phyloP scores from a whole-genome alignment of 53 echinoderm and acorn worm genomes.

The Luidia sarsii region DNA sequence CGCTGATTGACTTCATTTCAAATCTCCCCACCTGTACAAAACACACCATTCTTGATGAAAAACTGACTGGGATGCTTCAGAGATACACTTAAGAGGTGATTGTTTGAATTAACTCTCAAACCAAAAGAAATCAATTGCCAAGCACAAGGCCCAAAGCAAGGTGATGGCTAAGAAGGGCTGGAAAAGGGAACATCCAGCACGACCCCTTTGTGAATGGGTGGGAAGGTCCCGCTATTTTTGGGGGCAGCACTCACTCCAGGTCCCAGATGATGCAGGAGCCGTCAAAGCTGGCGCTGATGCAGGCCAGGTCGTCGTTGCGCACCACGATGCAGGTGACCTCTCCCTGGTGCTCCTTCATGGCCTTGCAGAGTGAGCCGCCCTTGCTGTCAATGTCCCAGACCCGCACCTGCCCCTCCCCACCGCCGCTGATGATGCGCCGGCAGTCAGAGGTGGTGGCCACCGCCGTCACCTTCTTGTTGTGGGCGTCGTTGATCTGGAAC shows the following conservation, averaged over 20 bases:
- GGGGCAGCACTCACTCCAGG: conserved; percentile 67
- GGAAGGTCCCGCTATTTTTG: too few relatives aligned
- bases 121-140: too few relatives aligned
- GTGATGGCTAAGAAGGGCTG: too few relatives aligned
- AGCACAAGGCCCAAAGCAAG: too few relatives aligned
- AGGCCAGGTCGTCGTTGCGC: conserved; percentile 71
- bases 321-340: conserved; percentile 89
- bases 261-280: conserved; percentile 99
- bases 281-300: conserved; percentile 94
- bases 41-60: too few relatives aligned
- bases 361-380: conserved; percentile 26
- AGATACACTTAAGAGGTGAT: too few relatives aligned
- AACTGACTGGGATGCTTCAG: too few relatives aligned
- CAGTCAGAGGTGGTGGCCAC: conserved; percentile 88
- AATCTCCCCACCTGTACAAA: too few relatives aligned
- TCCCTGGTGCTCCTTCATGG: conserved; percentile 99
- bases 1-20: too few relatives aligned
- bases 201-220: too few relatives aligned
- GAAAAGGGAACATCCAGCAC: too few relatives aligned
- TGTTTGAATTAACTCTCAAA: too few relatives aligned
- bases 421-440: conserved; percentile 87
- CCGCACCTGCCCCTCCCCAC: conserved; percentile 94
- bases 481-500: conserved; percentile 85
- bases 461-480: conserved; percentile 93
- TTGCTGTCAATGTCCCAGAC: conserved; percentile 65